Percentiles rank a stretch among this genome's conserved stretches.
Conservation (phyloP, 2,888 invertebrate genomes). For the Drosophila hamatofila region DNA sequence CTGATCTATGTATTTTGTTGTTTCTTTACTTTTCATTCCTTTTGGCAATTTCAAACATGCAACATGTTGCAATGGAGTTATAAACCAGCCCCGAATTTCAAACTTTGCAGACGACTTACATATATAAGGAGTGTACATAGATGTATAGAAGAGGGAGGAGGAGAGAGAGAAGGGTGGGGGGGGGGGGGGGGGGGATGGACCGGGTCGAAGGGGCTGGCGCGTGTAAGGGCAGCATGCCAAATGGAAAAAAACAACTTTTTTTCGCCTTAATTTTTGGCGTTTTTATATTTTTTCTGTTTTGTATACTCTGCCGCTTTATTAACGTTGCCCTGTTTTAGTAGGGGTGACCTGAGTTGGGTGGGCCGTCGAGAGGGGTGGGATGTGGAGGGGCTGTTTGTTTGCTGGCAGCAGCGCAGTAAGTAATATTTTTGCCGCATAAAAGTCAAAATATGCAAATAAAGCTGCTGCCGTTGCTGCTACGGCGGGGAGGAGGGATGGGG, state of each 20-base stretch:
- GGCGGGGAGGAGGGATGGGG: neutral
- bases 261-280: slow-evolving; percentile 61
- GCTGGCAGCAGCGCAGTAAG: slow-evolving; percentile 74
- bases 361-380: slow-evolving; percentile 7
- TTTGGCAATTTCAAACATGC: slow-evolving; percentile 68
- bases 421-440: slow-evolving; percentile 78
- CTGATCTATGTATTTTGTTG: slow-evolving; percentile 51
- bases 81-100: slow-evolving; percentile 55
- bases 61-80: slow-evolving; percentile 74
- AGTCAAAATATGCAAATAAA: slow-evolving; percentile 78
- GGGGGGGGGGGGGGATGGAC: neutral
- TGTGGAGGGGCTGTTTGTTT: slow-evolving; percentile 54
- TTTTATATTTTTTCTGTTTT: slow-evolving; percentile 29
- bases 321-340: slow-evolving; percentile 60
- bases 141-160: neutral
- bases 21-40: slow-evolving; percentile 26
- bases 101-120: slow-evolving; percentile 68
- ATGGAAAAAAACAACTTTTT: slow-evolving; percentile 47
- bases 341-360: slow-evolving; percentile 32
- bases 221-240: slow-evolving; percentile 56
- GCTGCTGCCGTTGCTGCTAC: slow-evolving; percentile 38
- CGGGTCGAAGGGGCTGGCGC: slow-evolving; percentile 6
- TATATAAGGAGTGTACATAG: slow-evolving; percentile 32
- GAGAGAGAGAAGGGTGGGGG: neutral
- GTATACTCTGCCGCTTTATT: slow-evolving; percentile 59